Evolutionary conservation across 1,140 invertebrate genomes (phyloP).

Genomic region (Tetragnatha versicolor): DNA sequence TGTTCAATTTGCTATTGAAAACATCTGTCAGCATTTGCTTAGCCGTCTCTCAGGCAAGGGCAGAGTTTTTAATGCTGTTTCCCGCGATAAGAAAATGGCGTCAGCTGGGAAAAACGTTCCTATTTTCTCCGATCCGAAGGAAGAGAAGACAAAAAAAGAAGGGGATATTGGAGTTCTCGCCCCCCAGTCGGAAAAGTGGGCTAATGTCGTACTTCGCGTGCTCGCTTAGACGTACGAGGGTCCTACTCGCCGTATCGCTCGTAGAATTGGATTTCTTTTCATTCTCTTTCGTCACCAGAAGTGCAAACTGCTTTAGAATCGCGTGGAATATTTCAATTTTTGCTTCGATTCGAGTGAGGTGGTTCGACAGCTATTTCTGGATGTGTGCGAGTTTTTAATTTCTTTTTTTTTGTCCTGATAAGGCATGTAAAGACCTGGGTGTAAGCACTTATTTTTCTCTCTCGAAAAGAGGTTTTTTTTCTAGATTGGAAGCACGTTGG

Average conservation of each 20-base stretch:
- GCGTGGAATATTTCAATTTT: no score
- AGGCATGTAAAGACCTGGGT: no score
- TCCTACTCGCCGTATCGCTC: not conserved
- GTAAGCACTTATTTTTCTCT: no score
- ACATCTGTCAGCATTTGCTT: constrained; percentile 49
- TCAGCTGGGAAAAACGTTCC: constrained; percentile 41
- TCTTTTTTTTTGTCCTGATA: no score
- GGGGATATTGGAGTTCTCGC: no score
- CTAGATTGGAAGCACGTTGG: no score
- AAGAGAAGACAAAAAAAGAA: no score
- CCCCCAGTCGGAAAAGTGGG: constrained; percentile 20
- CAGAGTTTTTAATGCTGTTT: constrained; percentile 50
- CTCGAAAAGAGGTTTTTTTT: no score
- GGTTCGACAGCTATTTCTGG: no score
- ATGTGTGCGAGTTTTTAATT: no score
- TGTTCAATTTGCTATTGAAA: constrained; percentile 52
- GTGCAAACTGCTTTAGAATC: no score
- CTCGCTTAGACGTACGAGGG: not conserved
- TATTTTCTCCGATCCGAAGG: constrained; percentile 33
- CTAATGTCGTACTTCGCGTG: constrained; percentile 5
- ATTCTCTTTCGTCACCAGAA: not conserved
- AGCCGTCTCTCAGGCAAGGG: constrained; percentile 16
- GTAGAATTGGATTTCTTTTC: constrained; percentile 4
- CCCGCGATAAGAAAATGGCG: constrained; percentile 45
- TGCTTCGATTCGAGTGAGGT: no score